A percentile compares a stretch with the other conserved stretches of the same genome.
Evolutionary conservation across 2,888 invertebrate species (phyloP).

Genomic region (Therioaphis trifolii): DNA sequence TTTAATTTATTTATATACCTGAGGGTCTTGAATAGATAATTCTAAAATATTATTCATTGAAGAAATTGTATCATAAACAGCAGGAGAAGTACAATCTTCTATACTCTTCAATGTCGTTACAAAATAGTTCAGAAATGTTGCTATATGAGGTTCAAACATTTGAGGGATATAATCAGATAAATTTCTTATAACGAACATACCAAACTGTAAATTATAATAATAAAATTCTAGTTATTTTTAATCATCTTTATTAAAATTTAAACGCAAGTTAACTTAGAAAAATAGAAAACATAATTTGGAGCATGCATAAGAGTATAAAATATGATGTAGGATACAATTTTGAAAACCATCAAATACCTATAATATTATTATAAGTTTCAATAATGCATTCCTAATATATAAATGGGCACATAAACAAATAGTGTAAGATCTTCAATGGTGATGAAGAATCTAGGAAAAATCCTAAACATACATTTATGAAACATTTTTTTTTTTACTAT

Average conservation of each 20-base stretch:
- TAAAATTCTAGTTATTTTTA: neutral
- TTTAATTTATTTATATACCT: slow-evolving; percentile 14
- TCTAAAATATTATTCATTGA: slow-evolving; percentile 57
- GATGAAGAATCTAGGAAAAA: no score
- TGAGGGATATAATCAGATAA: slow-evolving; percentile 51
- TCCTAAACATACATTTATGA: no score
- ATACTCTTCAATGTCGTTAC: slow-evolving; percentile 3
- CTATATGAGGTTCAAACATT: slow-evolving; percentile 47
- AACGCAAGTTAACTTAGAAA: neutral
- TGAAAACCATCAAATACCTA: neutral
- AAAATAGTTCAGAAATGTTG: slow-evolving; percentile 48
- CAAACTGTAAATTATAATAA: slow-evolving; percentile 44
- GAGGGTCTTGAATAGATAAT: slow-evolving; percentile 26
- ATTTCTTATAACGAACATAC: slow-evolving; percentile 46
- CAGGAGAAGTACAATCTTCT: slow-evolving; percentile 35
- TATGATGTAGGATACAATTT: neutral
- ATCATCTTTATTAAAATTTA: neutral
- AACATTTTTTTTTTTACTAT: no score
- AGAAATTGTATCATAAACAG: slow-evolving; percentile 36
- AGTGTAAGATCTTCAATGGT: no score
- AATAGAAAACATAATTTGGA: no score
- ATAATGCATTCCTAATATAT: no score
- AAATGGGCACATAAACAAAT: no score
- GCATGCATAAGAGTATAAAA: no score
- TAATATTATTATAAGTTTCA: no score